Conservation (phyloP, 1,140 invertebrate species). For the Pachypeltis micranthus region DNA sequence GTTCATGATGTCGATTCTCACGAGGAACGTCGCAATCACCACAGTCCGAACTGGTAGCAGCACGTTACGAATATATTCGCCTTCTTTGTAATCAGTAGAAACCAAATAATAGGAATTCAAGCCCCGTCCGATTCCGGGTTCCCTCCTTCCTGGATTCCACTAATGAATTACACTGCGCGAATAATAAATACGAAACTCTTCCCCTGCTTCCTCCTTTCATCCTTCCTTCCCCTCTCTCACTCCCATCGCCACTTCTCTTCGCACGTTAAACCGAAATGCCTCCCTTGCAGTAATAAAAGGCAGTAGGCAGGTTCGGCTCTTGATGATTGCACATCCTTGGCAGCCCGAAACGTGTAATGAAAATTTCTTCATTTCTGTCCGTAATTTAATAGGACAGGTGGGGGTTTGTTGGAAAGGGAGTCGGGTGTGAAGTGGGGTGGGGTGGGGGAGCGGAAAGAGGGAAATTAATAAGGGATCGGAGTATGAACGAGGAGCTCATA, state of each 20-base stretch:
- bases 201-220: neutral
- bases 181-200: neutral
- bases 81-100: neutral
- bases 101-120: slow-evolving; percentile 2
- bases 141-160: slow-evolving; percentile 2
- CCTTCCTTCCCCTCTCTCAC: neutral
- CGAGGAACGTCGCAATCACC: too few species aligned
- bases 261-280: neutral
- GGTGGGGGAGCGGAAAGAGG: too few species aligned
- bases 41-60: too few species aligned
- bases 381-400: too few species aligned
- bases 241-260: too few species aligned
- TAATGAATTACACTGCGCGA: slow-evolving; percentile 7
- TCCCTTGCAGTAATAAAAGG: neutral
- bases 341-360: slow-evolving; percentile 2
- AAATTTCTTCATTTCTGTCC: neutral
- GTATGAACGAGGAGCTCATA: too few species aligned
- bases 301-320: neutral
- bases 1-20: too few species aligned
- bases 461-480: too few species aligned
- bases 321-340: neutral
- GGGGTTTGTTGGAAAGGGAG: too few species aligned
- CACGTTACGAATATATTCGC: too few species aligned
- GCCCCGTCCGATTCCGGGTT: neutral
- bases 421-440: too few species aligned